Conservation (phyloP, 2,113 vertebrate species). For the Irena cyanogastra region DNA sequence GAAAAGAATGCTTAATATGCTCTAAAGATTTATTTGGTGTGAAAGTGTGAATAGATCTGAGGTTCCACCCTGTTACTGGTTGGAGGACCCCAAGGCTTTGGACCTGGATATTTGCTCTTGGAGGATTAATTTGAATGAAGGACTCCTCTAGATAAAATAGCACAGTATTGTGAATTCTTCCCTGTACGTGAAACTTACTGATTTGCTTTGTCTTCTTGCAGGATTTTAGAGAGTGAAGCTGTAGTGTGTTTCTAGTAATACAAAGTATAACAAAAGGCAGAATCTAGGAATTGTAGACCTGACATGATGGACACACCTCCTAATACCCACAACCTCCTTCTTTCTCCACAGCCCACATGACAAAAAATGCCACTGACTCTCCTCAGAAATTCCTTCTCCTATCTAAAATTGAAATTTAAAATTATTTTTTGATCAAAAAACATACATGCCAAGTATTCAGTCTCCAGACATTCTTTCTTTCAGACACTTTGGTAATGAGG, state of each 20-base stretch:
- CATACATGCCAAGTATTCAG: neutral
- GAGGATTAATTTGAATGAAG: neutral
- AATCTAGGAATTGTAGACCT: neutral
- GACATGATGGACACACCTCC: neutral
- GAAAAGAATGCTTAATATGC: neutral
- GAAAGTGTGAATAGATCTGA: neutral
- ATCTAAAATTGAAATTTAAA: fast-evolving
- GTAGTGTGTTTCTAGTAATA: neutral
- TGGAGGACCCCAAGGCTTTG: neutral
- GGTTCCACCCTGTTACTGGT: neutral
- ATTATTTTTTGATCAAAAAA: neutral
- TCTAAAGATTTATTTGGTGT: neutral
- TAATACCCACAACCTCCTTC: neutral
- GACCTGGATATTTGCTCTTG: neutral
- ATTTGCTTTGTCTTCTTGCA: neutral
- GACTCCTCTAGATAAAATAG: neutral
- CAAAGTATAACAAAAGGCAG: neutral
- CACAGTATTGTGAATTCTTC: neutral
- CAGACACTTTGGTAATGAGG: neutral
- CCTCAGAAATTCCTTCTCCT: neutral
- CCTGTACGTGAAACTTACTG: neutral
- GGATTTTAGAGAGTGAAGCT: neutral
- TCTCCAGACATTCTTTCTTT: neutral
- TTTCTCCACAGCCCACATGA: neutral
- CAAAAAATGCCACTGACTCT: neutral